Conservation (phyloP, 2,888 invertebrate species). For the Caenorhabditis sinica region DNA sequence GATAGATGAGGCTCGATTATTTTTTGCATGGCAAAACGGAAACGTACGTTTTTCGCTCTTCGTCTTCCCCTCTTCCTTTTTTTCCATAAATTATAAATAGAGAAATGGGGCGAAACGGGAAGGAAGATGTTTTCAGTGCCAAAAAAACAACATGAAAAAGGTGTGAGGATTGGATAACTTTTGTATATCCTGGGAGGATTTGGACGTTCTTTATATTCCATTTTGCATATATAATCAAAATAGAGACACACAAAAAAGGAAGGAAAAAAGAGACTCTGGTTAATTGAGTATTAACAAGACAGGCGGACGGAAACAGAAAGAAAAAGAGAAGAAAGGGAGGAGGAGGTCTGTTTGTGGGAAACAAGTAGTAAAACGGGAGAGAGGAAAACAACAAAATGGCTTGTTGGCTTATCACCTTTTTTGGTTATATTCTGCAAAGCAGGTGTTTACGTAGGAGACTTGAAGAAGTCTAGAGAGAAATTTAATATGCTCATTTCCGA, state of each 20-base stretch:
- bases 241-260: constrained; percentile 16
- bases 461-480: not conserved
- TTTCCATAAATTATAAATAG: constrained; percentile 51
- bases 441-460: constrained; percentile 16
- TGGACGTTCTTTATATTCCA: not conserved
- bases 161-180: constrained; percentile 22
- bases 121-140: constrained; percentile 15
- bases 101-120: constrained; percentile 12
- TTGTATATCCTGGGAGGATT: not conserved
- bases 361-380: constrained; percentile 15
- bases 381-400: constrained; percentile 1
- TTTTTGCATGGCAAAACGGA: constrained; percentile 53
- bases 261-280: constrained; percentile 40
- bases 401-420: constrained; percentile 31
- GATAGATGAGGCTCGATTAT: constrained; percentile 38
- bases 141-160: constrained; percentile 15
- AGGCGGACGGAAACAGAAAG: constrained; percentile 5
- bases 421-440: not conserved
- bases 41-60: constrained; percentile 34
- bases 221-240: not conserved
- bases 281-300: constrained; percentile 65
- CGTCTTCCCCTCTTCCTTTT: constrained; percentile 1
- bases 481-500: constrained; percentile 20
- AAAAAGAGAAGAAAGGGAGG: not conserved
- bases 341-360: constrained; percentile 22